A percentile compares a stretch with the other conserved stretches of the same genome.
These are phyloP conservation scores for Apeira syringaria DNA, from an alignment of 2,888 invertebrate genomes.

Conservation along the genomic window DNA sequence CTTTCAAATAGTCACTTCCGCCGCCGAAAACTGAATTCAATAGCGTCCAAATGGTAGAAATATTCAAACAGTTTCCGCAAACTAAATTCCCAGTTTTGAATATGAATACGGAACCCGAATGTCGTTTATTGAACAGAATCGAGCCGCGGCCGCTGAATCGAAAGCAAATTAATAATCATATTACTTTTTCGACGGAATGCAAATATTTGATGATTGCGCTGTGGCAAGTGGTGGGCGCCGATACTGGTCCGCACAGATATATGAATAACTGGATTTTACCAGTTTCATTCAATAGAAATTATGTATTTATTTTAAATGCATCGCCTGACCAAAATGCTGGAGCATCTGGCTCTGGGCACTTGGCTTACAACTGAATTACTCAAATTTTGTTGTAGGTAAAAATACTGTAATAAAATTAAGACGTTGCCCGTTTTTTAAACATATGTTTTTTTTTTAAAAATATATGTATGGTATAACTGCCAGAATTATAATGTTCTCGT, in stretches of 20 bases:
- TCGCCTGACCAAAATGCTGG: too few relatives aligned
- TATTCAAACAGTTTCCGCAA: slow-evolving; percentile 38
- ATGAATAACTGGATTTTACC: too few relatives aligned
- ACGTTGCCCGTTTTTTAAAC: too few relatives aligned
- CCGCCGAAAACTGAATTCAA: not conserved
- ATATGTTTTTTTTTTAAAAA: too few relatives aligned
- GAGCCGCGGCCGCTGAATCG: slow-evolving; percentile 61
- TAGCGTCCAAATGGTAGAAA: slow-evolving; percentile 2
- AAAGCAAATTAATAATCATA: slow-evolving; percentile 80
- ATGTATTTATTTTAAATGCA: too few relatives aligned
- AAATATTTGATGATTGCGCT: slow-evolving; percentile 80
- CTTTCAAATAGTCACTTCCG: not conserved
- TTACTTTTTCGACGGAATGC: slow-evolving; percentile 80
- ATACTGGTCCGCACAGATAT: slow-evolving; percentile 35
- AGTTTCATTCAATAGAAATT: too few relatives aligned
- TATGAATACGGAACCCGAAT: slow-evolving; percentile 44
- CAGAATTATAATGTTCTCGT: too few relatives aligned
- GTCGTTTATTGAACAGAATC: slow-evolving; percentile 50
- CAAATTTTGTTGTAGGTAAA: too few relatives aligned
- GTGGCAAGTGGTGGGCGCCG: slow-evolving; percentile 58
- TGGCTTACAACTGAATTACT: too few relatives aligned
- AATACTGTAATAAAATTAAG: too few relatives aligned
- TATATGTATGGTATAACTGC: too few relatives aligned
- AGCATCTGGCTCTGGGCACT: too few relatives aligned
- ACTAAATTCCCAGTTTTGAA: slow-evolving; percentile 62